Evolutionary conservation across 2,113 vertebrate genomes (phyloP).

Genomic region (Pheucticus melanocephalus): DNA sequence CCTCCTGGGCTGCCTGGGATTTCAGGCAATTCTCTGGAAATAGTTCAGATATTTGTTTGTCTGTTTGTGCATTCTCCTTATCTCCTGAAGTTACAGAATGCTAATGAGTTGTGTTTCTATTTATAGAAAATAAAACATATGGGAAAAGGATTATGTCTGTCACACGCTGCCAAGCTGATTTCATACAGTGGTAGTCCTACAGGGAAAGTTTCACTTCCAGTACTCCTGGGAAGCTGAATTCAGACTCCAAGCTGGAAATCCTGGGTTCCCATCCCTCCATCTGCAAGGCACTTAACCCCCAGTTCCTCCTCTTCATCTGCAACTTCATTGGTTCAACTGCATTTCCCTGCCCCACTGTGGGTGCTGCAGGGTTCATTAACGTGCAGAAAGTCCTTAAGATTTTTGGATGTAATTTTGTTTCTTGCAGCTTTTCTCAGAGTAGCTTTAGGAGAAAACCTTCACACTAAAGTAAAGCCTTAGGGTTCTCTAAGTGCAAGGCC

Average conservation of each 20-base stretch:
- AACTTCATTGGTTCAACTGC: neutral
- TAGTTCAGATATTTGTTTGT: conserved; percentile 38
- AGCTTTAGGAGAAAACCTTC: neutral
- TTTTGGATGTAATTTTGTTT: neutral
- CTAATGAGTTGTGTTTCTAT: conserved; percentile 48
- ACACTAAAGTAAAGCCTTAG: neutral
- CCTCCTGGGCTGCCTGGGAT: neutral
- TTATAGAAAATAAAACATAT: conserved; percentile 67
- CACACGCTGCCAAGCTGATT: conserved; percentile 66
- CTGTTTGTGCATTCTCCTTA: conserved; percentile 47
- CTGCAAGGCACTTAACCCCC: conserved; percentile 3
- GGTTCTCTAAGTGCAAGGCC: neutral
- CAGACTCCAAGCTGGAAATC: neutral
- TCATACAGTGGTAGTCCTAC: neutral
- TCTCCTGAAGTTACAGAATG: conserved; percentile 40
- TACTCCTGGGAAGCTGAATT: neutral
- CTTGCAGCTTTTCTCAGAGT: neutral
- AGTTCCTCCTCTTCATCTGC: neutral
- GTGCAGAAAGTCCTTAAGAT: neutral
- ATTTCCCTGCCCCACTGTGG: neutral
- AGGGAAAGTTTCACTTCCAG: conserved; percentile 46
- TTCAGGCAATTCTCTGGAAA: conserved; percentile 33
- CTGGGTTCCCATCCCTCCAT: conserved; percentile 6
- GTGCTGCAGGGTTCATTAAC: neutral
- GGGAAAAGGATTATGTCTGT: conserved; percentile 64